Evolutionary conservation across 2,113 vertebrate species (phyloP), one percentile per base, ranked within the genome.

Genomic region (Engystomops pustulosus): DNA sequence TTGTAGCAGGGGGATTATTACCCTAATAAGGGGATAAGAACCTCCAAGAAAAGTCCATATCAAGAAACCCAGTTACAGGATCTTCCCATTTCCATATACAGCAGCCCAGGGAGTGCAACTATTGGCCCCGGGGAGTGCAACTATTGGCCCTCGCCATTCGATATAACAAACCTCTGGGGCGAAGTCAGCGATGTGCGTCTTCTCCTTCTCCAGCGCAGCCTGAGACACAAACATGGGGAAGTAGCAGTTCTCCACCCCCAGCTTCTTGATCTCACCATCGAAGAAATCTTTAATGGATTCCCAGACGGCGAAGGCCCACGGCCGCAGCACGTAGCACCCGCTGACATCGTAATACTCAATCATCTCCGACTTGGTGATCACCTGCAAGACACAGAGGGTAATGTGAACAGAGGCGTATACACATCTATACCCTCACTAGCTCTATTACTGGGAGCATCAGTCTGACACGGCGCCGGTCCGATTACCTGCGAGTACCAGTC

Each of bases 141-240:
- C n/a, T n/a, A n/a, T n/a, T n/a, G n/a, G n/a, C n/a, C n/a, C n/a
- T n/a, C n/a, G n/a, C n/a, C n/a, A 8, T 69, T 38, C 0, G 1
- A 1, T 69, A 0, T 51, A 18, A 34, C 72, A 1, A 88, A 99
- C 98, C 97, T 99, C 98, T 14, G 98, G 98, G 62, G 98, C 96
- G 88, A 99, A 99, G 90, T 98, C 98, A 76, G 91, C 96, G 51
- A 99, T 93, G 86, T 99, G 98, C 11, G 87, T 91, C 88, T 98
- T 98, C 86, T 99, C 98, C 85, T 94, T 99, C 91, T 99, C 97
- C 18, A 99, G 87, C 0, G 98, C 98, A 12, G 95, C 94, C 89
- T 99, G 98, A 58, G 98, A 99, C 69, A 99, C 97, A 8, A 99
- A 99, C 93, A 99, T 99, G 81, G 98, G 98, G 91, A 99, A 99